Base-by-base conservation (phyloP, 2,797 vertebrate species). In the Leuciscus waleckii region DNA sequence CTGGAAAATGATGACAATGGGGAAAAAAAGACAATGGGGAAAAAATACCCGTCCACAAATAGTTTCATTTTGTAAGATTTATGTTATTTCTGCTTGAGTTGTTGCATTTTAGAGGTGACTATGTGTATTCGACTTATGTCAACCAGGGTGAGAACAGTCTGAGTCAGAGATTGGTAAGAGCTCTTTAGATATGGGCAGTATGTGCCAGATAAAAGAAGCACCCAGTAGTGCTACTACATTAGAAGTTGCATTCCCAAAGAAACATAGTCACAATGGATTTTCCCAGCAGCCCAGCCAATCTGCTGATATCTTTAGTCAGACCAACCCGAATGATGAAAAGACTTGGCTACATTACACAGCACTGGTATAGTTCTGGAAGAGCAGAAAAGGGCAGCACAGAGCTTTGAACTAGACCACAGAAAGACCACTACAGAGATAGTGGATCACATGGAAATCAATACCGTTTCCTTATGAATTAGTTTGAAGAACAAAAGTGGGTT, bases 241-340 rank as follows among this genome's bases (percentile, higher is more conserved):
- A 82, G 88, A 79, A 90, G 90, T 87, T 80, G 78, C 67, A 79
- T 79, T 82, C 85, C 89, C 87, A 90, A 90, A 79, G 67, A 84
- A 91, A 90, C 87, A 90, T 87, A 83, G 90, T 91, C 83, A 90
- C 87, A 68, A 79, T 83, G 84, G 79, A 85, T 88, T 91, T 95
- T 93, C 92, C 92, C 91, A 92, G 92, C 92, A 88, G 89, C 87
- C 86, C 78, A 90, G 88, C 77, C 89, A 88, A 87, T 87, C 89
- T 41, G 75, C n/a, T 78, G 87, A 89, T 90, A 88, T 93, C 90
- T 88, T 74, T 87, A 87, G 85, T 80, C 91, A 87, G 89, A 90
- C 79, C 89, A 87, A 89, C 88, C 87, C 75, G 83, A 26, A 69
- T 9, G 51, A 82, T 61, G 23, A 91, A 91, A 92, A 92, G 86